These are phyloP conservation scores for Peromyscus eremicus DNA, from an alignment of 2,797 vertebrate genomes.

Conservation along the genomic window DNA sequence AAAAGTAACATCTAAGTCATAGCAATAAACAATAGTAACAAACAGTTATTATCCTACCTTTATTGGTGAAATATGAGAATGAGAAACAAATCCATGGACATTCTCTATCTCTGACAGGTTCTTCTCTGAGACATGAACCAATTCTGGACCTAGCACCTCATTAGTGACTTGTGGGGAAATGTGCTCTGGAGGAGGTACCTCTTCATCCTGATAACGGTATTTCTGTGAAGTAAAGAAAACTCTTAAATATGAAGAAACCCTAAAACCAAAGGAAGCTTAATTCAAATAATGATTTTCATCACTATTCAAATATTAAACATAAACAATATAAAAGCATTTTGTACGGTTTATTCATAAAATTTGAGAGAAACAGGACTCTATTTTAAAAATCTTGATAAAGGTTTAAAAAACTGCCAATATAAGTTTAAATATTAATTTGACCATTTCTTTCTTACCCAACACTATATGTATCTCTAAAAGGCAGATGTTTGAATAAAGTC, in stretches of 20 bases:
- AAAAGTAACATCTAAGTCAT: constrained; percentile 51
- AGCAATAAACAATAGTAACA: constrained; percentile 8
- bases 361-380: not conserved
- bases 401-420: constrained; percentile 29
- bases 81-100: constrained; percentile 96
- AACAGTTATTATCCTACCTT: constrained; percentile 91
- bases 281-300: constrained; percentile 60
- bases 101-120: constrained; percentile 97
- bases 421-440: constrained; percentile 7
- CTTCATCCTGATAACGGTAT: constrained; percentile 96
- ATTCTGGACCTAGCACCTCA: constrained; percentile 92
- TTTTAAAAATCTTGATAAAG: constrained; percentile 45
- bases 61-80: constrained; percentile 97
- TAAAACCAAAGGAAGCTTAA: constrained; percentile 10
- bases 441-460: not conserved
- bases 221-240: constrained; percentile 89
- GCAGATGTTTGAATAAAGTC: constrained; percentile 29
- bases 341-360: constrained; percentile 26
- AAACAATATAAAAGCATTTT: constrained; percentile 19
- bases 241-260: constrained; percentile 38
- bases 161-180: constrained; percentile 93
- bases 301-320: constrained; percentile 54
- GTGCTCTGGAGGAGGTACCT: constrained; percentile 92
- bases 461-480: constrained; percentile 42
- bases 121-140: constrained; percentile 97